Evolutionary conservation across 2,113 vertebrate genomes (phyloP).

Genomic region (Nyctibius bracteatus): DNA sequence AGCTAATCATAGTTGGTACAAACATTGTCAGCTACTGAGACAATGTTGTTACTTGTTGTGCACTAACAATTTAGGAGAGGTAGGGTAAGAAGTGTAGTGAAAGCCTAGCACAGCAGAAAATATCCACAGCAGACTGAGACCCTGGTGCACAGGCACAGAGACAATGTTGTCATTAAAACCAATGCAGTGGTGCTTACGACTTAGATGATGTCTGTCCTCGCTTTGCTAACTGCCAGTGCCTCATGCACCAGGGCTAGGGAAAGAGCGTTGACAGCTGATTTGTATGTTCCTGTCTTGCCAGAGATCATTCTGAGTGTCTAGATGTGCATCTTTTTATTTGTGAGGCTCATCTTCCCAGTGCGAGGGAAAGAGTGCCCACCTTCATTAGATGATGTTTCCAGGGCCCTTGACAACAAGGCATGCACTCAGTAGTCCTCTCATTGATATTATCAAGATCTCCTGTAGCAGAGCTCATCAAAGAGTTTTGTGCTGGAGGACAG

Average conservation of each 20-base stretch:
- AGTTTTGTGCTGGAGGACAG: constrained; percentile 35
- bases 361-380: not conserved
- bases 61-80: not conserved
- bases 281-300: not conserved
- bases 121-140: not conserved
- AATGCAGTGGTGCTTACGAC: not conserved
- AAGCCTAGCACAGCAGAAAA: not conserved
- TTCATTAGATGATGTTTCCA: not conserved
- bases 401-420: not conserved
- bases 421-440: not conserved
- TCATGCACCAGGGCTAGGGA: not conserved
- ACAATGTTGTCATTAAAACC: not conserved
- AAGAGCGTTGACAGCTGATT: not conserved
- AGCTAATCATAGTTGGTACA: not conserved
- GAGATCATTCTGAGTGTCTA: not conserved
- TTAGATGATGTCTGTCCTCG: not conserved
- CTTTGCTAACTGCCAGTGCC: not conserved
- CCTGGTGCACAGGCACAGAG: not conserved
- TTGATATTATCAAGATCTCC: constrained; percentile 16
- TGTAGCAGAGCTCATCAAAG: not conserved
- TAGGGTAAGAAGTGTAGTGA: not conserved
- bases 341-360: not conserved
- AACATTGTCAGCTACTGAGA: not conserved
- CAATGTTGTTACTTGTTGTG: not conserved
- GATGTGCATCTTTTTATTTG: not conserved